These are phyloP conservation scores for Apamea monoglypha DNA, from an alignment of 2,888 invertebrate species.

Conservation along the genomic window DNA sequence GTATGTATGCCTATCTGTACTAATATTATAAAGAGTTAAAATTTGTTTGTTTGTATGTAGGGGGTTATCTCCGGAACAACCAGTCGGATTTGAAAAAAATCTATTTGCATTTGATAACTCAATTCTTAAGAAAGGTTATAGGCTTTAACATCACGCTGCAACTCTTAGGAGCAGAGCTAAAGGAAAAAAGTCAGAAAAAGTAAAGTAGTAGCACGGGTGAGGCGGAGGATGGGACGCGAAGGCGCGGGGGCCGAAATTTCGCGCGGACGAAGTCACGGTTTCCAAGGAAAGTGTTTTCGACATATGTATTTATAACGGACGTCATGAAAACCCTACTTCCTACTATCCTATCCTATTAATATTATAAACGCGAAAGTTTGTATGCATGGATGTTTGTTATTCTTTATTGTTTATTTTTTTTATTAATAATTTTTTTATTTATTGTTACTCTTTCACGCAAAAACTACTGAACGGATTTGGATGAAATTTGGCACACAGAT, in stretches of 20 bases:
- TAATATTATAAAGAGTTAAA: not conserved
- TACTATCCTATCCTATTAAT: no score
- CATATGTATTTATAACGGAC: not conserved
- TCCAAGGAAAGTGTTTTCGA: not conserved
- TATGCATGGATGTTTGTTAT: no score
- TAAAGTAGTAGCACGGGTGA: not conserved
- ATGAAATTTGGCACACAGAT: no score
- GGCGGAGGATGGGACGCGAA: not conserved
- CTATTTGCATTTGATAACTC: not conserved
- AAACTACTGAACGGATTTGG: no score
- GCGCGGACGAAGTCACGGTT: not conserved
- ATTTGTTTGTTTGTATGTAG: not conserved
- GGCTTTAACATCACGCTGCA: not conserved
- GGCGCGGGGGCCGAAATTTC: not conserved
- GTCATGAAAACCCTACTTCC: no score
- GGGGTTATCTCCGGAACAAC: not conserved
- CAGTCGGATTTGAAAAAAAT: not conserved
- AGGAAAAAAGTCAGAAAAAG: not conserved
- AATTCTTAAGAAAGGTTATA: not conserved
- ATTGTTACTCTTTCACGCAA: no score
- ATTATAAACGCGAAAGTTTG: no score
- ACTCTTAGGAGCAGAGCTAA: not conserved
- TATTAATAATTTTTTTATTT: no score
- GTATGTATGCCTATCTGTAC: not conserved
- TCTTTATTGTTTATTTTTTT: no score